Evolutionary conservation across 2,888 invertebrate species (phyloP).

Genomic region (Cheilosia urbana): DNA sequence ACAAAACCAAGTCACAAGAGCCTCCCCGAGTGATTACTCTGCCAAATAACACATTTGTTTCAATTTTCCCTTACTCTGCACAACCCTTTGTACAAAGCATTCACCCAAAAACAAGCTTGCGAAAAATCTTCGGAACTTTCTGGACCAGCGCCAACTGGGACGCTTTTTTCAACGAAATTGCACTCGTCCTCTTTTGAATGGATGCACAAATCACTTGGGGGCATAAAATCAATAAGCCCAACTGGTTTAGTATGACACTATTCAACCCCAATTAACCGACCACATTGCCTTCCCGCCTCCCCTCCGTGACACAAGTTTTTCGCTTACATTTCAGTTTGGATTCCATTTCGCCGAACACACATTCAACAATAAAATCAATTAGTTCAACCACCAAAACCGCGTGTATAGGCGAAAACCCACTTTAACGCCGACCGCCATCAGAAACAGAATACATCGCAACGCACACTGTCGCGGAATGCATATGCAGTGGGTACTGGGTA

Average conservation of each 20-base stretch:
- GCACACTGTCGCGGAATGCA: not conserved
- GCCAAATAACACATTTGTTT: constrained; percentile 37
- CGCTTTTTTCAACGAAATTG: constrained; percentile 43
- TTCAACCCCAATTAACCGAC: constrained; percentile 56
- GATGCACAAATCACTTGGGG: constrained; percentile 25
- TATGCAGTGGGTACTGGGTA: not conserved
- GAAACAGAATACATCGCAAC: not conserved
- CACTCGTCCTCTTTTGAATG: constrained; percentile 42
- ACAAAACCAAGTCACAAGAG: not conserved
- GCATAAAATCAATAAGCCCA: constrained; percentile 62
- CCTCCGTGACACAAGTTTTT: not conserved
- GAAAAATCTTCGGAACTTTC: constrained; percentile 28
- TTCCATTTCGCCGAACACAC: constrained; percentile 21
- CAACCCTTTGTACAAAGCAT: constrained; percentile 25
- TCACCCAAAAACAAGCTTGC: constrained; percentile 25
- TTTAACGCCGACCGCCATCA: constrained; percentile 25
- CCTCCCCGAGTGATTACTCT: not conserved
- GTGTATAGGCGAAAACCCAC: constrained; percentile 8
- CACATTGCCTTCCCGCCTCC: not conserved
- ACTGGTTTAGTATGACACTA: constrained; percentile 54
- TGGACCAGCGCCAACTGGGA: constrained; percentile 68
- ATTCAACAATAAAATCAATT: constrained; percentile 45
- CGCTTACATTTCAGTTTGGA: constrained; percentile 23
- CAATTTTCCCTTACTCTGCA: constrained; percentile 34
- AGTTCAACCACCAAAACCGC: constrained; percentile 34